Base-by-base conservation (phyloP, 2,888 invertebrate species). In the Meiosimyza platycephala region DNA sequence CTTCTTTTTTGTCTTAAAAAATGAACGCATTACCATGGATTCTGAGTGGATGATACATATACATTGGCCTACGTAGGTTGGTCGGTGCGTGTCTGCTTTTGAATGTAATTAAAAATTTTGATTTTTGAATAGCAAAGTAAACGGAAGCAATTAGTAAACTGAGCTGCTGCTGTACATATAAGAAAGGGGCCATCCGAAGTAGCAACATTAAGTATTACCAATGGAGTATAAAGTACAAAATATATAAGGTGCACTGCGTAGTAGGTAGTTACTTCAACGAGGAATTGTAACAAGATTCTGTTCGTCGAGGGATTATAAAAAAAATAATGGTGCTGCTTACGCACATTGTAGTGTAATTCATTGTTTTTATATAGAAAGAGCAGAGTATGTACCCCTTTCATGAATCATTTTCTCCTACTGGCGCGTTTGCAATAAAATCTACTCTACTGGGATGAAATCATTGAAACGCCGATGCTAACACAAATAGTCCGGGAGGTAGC, bases 101-200 rank as follows among this genome's bases (percentile, higher is more conserved):
- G 59, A 16, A 59, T 60, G 51, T 60, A 60, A 69, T 59, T 69
- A 60, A 60, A n/a, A 69, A 68, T 51, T 9, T 40, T 69, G 59
- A 69, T 60, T 50, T 69, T 57, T 50, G 11, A 52, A 64, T 40
- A 69, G 59, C 57, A 65, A 60, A 50, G 50, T 67, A 66, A 85
- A 80, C 84, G 84, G 85, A 84, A 84, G 82, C 84, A 85, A 85
- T 84, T 85, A 83, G 85, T 83, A 84, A 84, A 80, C 78, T 79
- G 83, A 80, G 82, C 76, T 74, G 62, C 48, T 48, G 40, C 40
- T 40, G 40, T 40, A n/a, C n/a, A n/a, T n/a, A 40, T 9, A 40
- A 6, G 40, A 6, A 40, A 9, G 40, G 40, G 9, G 9, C 40
- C 40, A 40, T 40, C 40, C 40, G 9, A 9, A 40, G 9, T 40